Conservation (phyloP, 1,140 invertebrate species). For the Neodiprion lecontei region DNA sequence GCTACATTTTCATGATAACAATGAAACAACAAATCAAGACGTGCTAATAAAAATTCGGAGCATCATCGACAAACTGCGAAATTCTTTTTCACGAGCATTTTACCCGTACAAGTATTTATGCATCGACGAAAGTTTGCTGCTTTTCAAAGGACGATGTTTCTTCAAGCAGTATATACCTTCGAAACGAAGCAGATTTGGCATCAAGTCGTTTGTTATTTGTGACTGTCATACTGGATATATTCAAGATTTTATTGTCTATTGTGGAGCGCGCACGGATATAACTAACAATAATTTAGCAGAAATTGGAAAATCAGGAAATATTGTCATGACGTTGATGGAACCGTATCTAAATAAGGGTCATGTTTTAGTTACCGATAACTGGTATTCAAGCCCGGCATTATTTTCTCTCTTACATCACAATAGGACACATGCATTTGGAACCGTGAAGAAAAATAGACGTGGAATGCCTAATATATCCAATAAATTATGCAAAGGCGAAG, state of each 20-base stretch:
- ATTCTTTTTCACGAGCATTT: constrained; percentile 22
- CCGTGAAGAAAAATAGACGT: constrained; percentile 39
- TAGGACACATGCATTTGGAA: constrained; percentile 41
- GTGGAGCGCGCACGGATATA: constrained; percentile 29
- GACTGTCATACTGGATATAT: constrained; percentile 42
- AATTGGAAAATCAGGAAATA: constrained; percentile 39
- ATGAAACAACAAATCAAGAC: not conserved
- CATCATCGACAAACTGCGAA: constrained; percentile 18
- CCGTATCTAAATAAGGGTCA: constrained; percentile 40
- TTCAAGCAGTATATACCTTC: constrained; percentile 45
- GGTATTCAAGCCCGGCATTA: constrained; percentile 46
- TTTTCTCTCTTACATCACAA: constrained; percentile 33
- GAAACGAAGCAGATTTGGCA: constrained; percentile 41
- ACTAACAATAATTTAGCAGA: constrained; percentile 17
- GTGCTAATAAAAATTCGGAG: constrained; percentile 19
- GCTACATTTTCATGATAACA: constrained; percentile 32
- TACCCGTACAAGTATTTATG: constrained; percentile 31
- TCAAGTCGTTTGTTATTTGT: constrained; percentile 41
- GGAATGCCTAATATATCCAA: constrained; percentile 38
- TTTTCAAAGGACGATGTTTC: constrained; percentile 42
- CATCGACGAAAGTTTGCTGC: constrained; percentile 42
- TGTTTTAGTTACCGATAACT: constrained; percentile 49
- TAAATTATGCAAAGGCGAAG: constrained; percentile 37
- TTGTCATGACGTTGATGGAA: constrained; percentile 43
- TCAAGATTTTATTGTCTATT: constrained; percentile 43